Percentiles rank a stretch among this genome's conserved stretches.
Evolutionary conservation across 2,113 vertebrate genomes (phyloP).

Genomic region (Antigone vipio): DNA sequence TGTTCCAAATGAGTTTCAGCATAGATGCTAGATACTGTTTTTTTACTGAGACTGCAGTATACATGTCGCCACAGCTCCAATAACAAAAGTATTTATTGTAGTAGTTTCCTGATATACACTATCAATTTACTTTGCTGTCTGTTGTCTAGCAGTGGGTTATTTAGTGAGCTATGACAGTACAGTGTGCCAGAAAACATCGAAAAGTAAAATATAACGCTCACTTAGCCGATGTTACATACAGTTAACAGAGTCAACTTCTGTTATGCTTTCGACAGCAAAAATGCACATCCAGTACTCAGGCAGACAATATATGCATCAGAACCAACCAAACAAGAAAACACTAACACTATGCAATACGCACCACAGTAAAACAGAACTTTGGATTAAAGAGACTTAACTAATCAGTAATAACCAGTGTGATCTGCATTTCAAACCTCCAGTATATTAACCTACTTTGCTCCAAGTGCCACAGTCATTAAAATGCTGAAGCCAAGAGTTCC

Average conservation of each 20-base stretch:
- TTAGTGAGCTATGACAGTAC: neutral
- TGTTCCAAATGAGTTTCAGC: neutral
- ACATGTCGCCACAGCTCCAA: neutral
- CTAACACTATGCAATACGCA: neutral
- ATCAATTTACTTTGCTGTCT: neutral
- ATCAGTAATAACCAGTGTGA: neutral
- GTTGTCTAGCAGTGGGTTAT: neutral
- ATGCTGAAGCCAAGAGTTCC: neutral
- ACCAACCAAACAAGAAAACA: neutral
- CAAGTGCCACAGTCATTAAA: neutral
- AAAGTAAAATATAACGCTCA: neutral
- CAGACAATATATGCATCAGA: neutral
- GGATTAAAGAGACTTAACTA: neutral
- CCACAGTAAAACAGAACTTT: neutral
- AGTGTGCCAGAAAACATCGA: neutral
- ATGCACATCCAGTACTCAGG: neutral
- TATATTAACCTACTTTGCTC: neutral
- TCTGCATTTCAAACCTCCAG: neutral
- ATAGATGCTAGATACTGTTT: neutral
- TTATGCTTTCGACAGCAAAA: neutral
- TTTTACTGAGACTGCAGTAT: neutral
- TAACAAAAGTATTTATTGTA: neutral
- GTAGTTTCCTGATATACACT: neutral
- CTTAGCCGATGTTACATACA: neutral
- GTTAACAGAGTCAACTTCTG: neutral